Conservation (phyloP, 2,888 invertebrate species). For the Idaea biselata region DNA sequence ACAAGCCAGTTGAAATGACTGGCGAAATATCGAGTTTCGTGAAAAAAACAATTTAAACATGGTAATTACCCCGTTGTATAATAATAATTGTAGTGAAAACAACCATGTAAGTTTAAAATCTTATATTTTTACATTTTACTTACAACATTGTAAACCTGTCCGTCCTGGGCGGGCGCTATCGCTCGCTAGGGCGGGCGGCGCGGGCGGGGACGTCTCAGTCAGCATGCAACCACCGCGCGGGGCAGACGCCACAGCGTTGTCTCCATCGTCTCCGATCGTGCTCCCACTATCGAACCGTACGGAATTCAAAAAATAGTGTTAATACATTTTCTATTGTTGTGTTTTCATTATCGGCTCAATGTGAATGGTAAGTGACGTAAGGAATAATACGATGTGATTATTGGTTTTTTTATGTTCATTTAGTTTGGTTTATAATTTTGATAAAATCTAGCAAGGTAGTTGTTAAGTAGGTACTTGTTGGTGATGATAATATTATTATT, state of each 20-base stretch:
- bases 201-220: constrained; percentile 60
- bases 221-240: constrained; percentile 48
- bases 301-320: neutral
- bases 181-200: constrained; percentile 72
- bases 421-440: too few relatives aligned
- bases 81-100: too few relatives aligned
- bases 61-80: too few relatives aligned
- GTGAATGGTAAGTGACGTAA: neutral
- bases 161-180: constrained; percentile 61
- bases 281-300: constrained; percentile 24
- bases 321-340: neutral
- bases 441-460: too few relatives aligned
- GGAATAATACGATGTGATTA: neutral
- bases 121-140: too few relatives aligned
- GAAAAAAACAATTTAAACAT: too few relatives aligned
- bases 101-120: too few relatives aligned
- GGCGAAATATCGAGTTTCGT: too few relatives aligned
- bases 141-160: constrained; percentile 10
- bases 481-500: neutral
- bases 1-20: too few relatives aligned
- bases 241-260: constrained; percentile 46
- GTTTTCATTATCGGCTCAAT: neutral
- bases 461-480: neutral
- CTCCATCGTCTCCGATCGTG: constrained; percentile 28
- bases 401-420: neutral